These are phyloP conservation scores for Crossaster papposus DNA, from an alignment of 53 echinoderm and acorn worm species.

Conservation along the genomic window DNA sequence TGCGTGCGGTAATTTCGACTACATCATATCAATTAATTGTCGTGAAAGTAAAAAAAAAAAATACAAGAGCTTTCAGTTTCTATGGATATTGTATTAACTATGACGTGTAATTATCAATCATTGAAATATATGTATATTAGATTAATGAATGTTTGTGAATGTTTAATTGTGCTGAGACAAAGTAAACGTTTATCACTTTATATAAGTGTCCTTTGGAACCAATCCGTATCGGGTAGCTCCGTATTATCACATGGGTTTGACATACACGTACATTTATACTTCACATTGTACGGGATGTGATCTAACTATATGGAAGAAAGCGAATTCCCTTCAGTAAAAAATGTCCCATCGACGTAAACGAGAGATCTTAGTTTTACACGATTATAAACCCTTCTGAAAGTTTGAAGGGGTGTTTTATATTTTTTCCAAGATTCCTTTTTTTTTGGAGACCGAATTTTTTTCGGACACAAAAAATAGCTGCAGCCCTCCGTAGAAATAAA, in stretches of 20 bases:
- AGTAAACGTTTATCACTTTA: background rate
- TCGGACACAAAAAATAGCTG: too few species aligned
- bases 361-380: too few species aligned
- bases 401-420: too few species aligned
- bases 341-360: too few species aligned
- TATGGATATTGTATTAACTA: slow-evolving; percentile 28
- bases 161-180: slow-evolving; percentile 5
- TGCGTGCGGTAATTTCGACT: background rate
- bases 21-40: background rate
- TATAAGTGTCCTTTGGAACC: slow-evolving; percentile 39
- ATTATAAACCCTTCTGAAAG: too few species aligned
- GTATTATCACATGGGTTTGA: background rate
- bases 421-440: too few species aligned
- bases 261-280: background rate
- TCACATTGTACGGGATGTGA: background rate
- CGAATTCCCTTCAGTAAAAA: too few species aligned
- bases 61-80: slow-evolving; percentile 60
- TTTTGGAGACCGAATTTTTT: too few species aligned
- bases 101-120: background rate
- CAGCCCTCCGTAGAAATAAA: too few species aligned
- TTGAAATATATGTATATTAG: slow-evolving; percentile 57
- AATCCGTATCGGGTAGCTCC: background rate
- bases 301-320: background rate
- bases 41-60: slow-evolving; percentile 24
- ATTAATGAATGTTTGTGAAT: slow-evolving; percentile 17